These are phyloP conservation scores for Lumbricus terrestris DNA, from an alignment of 2,888 invertebrate genomes.

Conservation along the genomic window DNA sequence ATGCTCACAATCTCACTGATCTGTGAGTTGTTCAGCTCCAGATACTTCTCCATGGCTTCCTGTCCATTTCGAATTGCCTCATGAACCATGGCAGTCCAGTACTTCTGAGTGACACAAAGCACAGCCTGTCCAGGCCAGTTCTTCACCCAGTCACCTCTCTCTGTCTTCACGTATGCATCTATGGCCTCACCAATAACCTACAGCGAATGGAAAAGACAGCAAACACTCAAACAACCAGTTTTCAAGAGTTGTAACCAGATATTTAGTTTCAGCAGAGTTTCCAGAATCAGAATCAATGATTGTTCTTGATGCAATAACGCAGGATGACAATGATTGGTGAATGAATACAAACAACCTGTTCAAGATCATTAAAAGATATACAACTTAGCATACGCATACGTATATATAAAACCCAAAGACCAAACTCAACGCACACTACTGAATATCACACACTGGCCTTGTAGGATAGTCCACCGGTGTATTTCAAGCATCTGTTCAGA, in stretches of 20 bases:
- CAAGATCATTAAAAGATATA: too few species aligned
- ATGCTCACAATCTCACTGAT: conserved; percentile 73
- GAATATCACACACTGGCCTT: not conserved
- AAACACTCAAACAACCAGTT: not conserved
- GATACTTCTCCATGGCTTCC: conserved; percentile 65
- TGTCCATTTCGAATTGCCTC: conserved; percentile 51
- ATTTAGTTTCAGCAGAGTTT: not conserved
- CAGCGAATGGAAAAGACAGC: not conserved
- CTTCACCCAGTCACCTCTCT: conserved; percentile 59
- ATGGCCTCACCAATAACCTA: conserved; percentile 69
- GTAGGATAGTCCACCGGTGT: not conserved
- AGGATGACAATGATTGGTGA: too few species aligned
- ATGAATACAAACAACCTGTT: too few species aligned
- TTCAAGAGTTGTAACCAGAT: not conserved
- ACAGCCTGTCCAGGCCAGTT: conserved; percentile 63
- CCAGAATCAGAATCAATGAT: too few species aligned
- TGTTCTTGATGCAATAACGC: too few species aligned
- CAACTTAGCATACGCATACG: too few species aligned
- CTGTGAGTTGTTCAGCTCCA: conserved; percentile 73
- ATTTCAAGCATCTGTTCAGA: too few species aligned
- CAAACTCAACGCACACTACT: too few species aligned
- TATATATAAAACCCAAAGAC: too few species aligned
- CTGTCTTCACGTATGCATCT: conserved; percentile 70
- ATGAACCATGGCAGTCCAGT: conserved; percentile 55
- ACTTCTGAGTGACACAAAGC: conserved; percentile 46